Evolutionary conservation across 2,888 invertebrate species (phyloP), one percentile per base, ranked within the genome.

Genomic region (Drosophila mimetica): DNA sequence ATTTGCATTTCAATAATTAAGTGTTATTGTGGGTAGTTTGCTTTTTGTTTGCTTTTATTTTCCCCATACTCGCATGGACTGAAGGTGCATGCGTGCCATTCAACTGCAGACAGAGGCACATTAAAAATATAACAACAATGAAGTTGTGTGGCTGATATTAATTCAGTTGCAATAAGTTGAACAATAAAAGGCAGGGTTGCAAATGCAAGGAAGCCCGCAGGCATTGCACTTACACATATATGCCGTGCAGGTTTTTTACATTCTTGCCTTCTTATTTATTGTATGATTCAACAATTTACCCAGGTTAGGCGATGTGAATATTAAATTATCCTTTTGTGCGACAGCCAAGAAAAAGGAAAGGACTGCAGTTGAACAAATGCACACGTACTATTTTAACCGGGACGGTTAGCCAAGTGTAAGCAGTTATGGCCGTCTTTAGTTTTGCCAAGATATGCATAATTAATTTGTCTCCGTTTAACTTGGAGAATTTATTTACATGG

Each of bases 221-320:
- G 47, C 46, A 11, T 37, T 44, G 41, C 25, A 42, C 53, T 41
- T 66, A 34, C 47, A 77, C 47, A 77, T 71, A 30, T 53, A 77
- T 71, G 78, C 79, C 48, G 8, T 1, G 48, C 32, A 48, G 30
- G 16, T 46, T 46, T 46, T 46, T 46, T 11, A 76, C 82, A 82
- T 79, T 82, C 79, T 71, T 79, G 76, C 76, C 76, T 71, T 77
- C 73, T 81, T 74, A 81, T 81, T 81, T 84, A 81, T 81, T 65
- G 76, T 76, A 84, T 81, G 74, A 81, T 84, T 81, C 76, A 78
- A 78, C 74, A 78, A 78, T 81, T 81, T 78, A 85, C 76, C 64
- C 73, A 73, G 77, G 85, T 78, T 84, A 67, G 69, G 74, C 82
- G 71, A 78, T 69, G 82, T 76, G 81, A 81, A 81, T 78, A 73